These are phyloP conservation scores for Daphoenositta chrysoptera DNA, from an alignment of 2,113 vertebrate genomes.

Conservation along the genomic window DNA sequence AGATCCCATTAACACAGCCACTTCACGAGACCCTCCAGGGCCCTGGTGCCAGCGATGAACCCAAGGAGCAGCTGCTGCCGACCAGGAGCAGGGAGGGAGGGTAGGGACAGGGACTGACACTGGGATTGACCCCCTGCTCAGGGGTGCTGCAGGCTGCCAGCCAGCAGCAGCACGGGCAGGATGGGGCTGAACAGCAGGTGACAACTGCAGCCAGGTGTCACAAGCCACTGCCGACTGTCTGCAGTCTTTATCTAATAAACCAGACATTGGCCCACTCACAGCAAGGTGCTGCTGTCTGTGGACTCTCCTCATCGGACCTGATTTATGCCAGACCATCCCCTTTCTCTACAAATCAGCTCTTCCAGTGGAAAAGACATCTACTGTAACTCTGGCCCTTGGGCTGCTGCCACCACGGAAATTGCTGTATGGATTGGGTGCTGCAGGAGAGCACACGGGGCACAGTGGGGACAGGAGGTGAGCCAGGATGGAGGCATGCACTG, in stretches of 20 bases:
- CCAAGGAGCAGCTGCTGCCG: neutral
- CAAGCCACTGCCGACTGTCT: neutral
- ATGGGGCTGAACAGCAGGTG: neutral
- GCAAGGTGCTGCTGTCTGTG: conserved; percentile 9
- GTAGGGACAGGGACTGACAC: neutral
- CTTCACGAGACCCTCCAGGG: neutral
- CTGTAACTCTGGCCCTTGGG: neutral
- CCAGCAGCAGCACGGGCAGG: neutral
- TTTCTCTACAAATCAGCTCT: conserved; percentile 26
- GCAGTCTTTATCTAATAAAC: conserved; percentile 18
- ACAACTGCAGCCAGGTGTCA: neutral
- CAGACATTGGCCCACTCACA: neutral
- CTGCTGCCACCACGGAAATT: conserved; percentile 23
- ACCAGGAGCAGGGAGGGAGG: neutral
- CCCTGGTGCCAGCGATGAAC: neutral
- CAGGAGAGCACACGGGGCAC: neutral
- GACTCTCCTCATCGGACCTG: neutral
- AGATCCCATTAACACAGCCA: neutral
- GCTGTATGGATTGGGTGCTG: neutral
- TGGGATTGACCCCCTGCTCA: neutral
- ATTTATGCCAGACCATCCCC: conserved; percentile 12
- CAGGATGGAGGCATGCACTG: neutral
- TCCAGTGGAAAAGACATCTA: neutral
- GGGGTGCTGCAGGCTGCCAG: neutral
- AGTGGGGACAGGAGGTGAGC: neutral